phyloP scores from a whole-genome alignment of 2,113 vertebrate genomes.

The Xenopus tropicalis region UCB_Xtro_10.0 CM004450.2:125552501-125553000 shows the following conservation, averaged over 20 bases:
- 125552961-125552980: too few species aligned
- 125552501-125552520: too few species aligned
- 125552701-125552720: not conserved
- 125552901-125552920: too few species aligned
- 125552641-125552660: not conserved
- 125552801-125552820: slow-evolving; percentile 17
- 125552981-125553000: too few species aligned
- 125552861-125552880: not conserved
- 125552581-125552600: too few species aligned
- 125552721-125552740: slow-evolving; percentile 25
- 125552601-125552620: too few species aligned
- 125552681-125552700: slow-evolving; percentile 1
- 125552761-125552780: slow-evolving; percentile 19
- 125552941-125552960: too few species aligned
- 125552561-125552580: too few species aligned
- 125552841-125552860: slow-evolving; percentile 7
- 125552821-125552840: slow-evolving; percentile 19
- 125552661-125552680: slow-evolving; percentile 26
- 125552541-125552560: too few species aligned
- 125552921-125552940: too few species aligned
- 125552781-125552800: slow-evolving; percentile 26
- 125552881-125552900: too few species aligned
- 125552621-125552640: not conserved
- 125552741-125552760: slow-evolving; percentile 16
- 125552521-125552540: too few species aligned